Base-by-base conservation (phyloP, 2,797 vertebrate genomes). In the Cebuella pygmaea region DNA sequence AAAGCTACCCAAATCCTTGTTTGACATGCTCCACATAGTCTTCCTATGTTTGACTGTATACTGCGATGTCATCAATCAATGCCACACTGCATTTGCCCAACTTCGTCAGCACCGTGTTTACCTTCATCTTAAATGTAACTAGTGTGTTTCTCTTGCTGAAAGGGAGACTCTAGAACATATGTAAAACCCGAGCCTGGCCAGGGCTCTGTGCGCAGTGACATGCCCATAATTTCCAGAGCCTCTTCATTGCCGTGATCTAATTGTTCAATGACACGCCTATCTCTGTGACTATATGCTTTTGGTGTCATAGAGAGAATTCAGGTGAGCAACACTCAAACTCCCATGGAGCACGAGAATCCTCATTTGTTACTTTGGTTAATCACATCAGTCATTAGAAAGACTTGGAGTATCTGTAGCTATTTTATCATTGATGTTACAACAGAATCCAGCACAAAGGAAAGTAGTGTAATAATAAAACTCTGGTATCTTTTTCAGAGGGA, bases 11-110 rank as follows among this genome's bases (percentile, higher is more conserved):
- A 88, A 75, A 46, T 78, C 83, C 94, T 84, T 90, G 94, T 93
- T 95, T 87, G 90, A 95, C 97, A 98, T 81, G 96, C 95, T 93
- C 50, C 82, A 41, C 1, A 0, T 81, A 15, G 94, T 89, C 90
- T 92, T 85, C 91, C 82, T 61, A 27, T 46, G 95, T 83, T 97
- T 75, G 96, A 95, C 96, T 93, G 79, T 76, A 27, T n/a, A 24
- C 81, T 64, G 64, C 30, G 26, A 67, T 67, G 79, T 94, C 95
- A 97, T 98, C 98, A 83, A 94, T 98, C 97, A 97, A 92, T 61
- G 97, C 93, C 97, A 91, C 41, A 13, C 86, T 41, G 93, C 50
- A 80, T 96, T 95, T 92, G 85, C 93, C 95, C 94, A 95, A 88
- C 80, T 90, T 87, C 33, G 2, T 94, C 94, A 78, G 95, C 88